Conservation (phyloP, 2,113 vertebrate species). For the Globicephala melas region DNA sequence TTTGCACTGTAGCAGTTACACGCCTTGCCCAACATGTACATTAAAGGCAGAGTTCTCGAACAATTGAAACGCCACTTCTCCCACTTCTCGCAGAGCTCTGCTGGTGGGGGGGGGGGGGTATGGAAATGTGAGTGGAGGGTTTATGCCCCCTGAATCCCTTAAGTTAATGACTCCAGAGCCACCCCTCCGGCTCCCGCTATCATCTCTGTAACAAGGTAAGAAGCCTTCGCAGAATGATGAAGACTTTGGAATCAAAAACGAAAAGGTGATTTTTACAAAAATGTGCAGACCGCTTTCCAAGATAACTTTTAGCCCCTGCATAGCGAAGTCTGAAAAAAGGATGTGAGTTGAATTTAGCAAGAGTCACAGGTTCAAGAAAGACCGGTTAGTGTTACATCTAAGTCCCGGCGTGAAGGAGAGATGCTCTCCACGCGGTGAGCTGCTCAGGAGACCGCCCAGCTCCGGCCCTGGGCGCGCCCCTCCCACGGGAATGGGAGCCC, state of each 20-base stretch:
- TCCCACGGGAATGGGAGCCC: accelerated
- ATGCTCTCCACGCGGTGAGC: accelerated
- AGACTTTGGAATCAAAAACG: background rate
- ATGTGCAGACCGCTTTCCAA: background rate
- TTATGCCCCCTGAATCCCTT: background rate
- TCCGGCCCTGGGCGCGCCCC: accelerated
- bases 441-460: accelerated
- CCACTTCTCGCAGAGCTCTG: background rate
- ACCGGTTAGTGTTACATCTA: background rate
- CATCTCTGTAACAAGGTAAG: background rate
- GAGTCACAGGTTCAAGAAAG: background rate
- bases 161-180: background rate
- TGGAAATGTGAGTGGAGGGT: background rate
- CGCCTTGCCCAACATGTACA: background rate
- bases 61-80: background rate
- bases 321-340: background rate
- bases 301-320: background rate
- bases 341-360: background rate
- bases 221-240: background rate
- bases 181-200: background rate
- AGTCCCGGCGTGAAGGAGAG: background rate
- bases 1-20: background rate
- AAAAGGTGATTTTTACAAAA: background rate
- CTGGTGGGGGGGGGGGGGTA: accelerated
- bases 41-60: background rate